Base-by-base conservation (phyloP, 2,113 vertebrate species). In the Ailuropoda melanoleuca region DNA sequence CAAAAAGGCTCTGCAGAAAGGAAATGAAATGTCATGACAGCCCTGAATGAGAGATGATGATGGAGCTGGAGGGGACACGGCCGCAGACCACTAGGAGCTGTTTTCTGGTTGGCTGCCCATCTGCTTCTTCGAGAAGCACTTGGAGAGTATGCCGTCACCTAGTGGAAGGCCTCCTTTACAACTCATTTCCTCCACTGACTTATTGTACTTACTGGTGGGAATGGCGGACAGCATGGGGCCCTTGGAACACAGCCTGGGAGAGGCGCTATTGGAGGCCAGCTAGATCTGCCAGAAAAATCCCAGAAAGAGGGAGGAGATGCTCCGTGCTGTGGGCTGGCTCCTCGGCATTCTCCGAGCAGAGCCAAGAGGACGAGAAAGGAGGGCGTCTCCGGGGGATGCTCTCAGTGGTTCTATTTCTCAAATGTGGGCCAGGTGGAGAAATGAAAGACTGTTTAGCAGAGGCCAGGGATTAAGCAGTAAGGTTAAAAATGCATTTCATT, bases 1-100 rank as follows among this genome's bases (percentile, higher is more conserved):
- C 99, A 99, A 29, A 88, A 96, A 29, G 98, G 98, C 96, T 96
- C 99, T 99, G 98, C 8, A 78, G 60, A 97, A 93, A 90, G 72
- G 97, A 75, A 98, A 97, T 0, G 26, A 81, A 96, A 93, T 64
- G 34, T 96, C 66, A 95, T 0, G n/a, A 50, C 48, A 48, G n/a
- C 12, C 15, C 50, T 3, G 5, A 46, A 26, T 14, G 39, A 78
- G 75, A 62, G 62, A 82, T 11, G 72, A 72, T 9, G 31, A 60
- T 2, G 37, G 8, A 8, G 31, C 62, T n/a, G 6, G 68, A 62
- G 18, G 34, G 2, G 21, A 23, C 39, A 2, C 0, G 3, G 29
- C 24, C 13, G 4, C 50, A 48, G 77, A 70, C 46, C 23, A 39
- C 48, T 2, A 4, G 0, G 2, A 64, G 5, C 26, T n/a, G n/a